Percentiles rank a stretch among this genome's conserved stretches.
phyloP scores from a whole-genome alignment of 2,113 vertebrate species.

The Megaceryle maxima region DNA sequence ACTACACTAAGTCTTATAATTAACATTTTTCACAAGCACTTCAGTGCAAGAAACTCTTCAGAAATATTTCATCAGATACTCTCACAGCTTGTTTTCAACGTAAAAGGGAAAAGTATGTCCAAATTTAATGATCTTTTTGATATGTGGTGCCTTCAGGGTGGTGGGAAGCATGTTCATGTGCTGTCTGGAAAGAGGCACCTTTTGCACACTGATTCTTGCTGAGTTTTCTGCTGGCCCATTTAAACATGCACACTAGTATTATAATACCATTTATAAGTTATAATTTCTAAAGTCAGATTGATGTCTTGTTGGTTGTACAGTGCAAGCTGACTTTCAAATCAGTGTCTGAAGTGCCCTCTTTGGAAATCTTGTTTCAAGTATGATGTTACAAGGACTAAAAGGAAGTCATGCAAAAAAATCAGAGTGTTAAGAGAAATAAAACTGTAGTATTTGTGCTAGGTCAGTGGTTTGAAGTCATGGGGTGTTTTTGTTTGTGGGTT shows the following conservation, averaged over 20 bases:
- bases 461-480: neutral
- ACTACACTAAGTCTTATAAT: neutral
- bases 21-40: neutral
- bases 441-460: neutral
- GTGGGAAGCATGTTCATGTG: neutral
- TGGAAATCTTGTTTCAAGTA: neutral
- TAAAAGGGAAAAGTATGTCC: neutral
- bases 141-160: neutral
- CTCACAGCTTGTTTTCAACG: neutral
- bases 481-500: too few relatives aligned
- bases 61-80: neutral
- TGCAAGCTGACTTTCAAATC: neutral
- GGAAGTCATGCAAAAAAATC: neutral
- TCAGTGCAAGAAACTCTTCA: neutral
- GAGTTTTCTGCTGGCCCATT: neutral
- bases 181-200: neutral
- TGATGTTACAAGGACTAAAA: neutral
- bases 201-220: neutral
- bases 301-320: neutral
- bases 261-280: neutral
- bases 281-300: neutral
- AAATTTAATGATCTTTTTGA: neutral
- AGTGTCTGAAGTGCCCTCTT: neutral
- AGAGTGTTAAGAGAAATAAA: neutral
- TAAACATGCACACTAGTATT: neutral